A percentile compares a stretch with the other conserved stretches of the same genome.
phyloP scores from a whole-genome alignment of 2,888 invertebrate species.

The Melieria crassipennis region DNA sequence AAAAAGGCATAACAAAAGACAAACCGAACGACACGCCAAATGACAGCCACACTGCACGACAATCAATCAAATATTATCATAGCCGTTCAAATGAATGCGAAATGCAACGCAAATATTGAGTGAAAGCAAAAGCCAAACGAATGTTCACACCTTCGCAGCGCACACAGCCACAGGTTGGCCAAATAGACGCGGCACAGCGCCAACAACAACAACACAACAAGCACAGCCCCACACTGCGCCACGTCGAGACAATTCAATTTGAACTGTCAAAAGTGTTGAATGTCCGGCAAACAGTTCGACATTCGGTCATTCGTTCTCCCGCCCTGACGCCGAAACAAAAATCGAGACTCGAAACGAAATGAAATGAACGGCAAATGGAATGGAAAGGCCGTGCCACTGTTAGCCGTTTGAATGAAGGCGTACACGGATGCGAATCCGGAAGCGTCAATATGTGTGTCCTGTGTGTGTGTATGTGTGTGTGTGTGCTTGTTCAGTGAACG shows the following conservation, averaged over 20 bases:
- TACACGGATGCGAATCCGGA: background rate
- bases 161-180: background rate
- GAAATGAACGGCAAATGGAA: no score
- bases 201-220: background rate
- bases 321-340: no score
- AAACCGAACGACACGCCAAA: background rate
- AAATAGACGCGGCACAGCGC: background rate
- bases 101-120: slow-evolving; percentile 23
- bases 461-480: background rate
- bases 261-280: slow-evolving; percentile 54
- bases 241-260: slow-evolving; percentile 54
- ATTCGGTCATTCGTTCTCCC: no score
- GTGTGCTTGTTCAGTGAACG: background rate
- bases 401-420: no score
- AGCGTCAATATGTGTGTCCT: background rate
- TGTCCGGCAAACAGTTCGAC: slow-evolving; percentile 12
- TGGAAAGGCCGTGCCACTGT: no score
- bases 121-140: slow-evolving; percentile 17
- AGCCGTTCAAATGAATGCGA: slow-evolving; percentile 25
- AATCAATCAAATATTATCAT: slow-evolving; percentile 28
- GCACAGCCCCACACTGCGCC: slow-evolving; percentile 33
- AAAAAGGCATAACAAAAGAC: background rate
- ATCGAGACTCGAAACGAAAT: no score
- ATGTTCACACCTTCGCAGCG: slow-evolving; percentile 20
- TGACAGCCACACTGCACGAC: background rate